A percentile compares a stretch with the other conserved stretches of the same genome.
Conservation (phyloP, 2,797 vertebrate species). For the Manis crassicaudata region DNA sequence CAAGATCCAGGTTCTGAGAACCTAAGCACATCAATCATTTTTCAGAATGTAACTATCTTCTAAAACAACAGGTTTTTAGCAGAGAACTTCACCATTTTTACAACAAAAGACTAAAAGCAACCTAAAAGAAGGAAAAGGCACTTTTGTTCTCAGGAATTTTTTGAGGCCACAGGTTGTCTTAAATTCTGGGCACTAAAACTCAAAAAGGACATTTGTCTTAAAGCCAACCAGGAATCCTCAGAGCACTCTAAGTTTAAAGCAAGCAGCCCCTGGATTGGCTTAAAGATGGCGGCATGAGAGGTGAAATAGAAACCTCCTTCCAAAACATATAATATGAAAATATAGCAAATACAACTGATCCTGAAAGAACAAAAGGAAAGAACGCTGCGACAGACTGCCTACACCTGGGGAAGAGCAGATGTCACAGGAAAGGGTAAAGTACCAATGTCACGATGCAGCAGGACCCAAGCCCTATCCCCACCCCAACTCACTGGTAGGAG, state of each 20-base stretch:
- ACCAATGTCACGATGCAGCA: no score
- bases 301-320: no score
- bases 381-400: no score
- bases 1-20: not conserved
- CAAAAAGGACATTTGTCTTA: not conserved
- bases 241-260: not conserved
- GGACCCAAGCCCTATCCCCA: no score
- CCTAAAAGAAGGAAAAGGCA: not conserved
- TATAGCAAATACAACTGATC: no score
- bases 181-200: not conserved
- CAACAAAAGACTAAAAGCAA: conserved; percentile 27
- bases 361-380: no score
- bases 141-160: conserved; percentile 19
- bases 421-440: no score
- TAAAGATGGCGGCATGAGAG: no score
- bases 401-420: no score
- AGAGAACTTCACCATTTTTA: not conserved
- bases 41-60: not conserved
- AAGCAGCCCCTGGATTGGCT: no score
- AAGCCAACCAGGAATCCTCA: not conserved
- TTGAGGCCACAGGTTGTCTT: not conserved
- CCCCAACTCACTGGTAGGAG: no score
- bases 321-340: no score
- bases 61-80: not conserved
- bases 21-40: not conserved